These are phyloP conservation scores for Archocentrus centrarchus DNA, from an alignment of 2,113 vertebrate species.

Conservation along the genomic window DNA sequence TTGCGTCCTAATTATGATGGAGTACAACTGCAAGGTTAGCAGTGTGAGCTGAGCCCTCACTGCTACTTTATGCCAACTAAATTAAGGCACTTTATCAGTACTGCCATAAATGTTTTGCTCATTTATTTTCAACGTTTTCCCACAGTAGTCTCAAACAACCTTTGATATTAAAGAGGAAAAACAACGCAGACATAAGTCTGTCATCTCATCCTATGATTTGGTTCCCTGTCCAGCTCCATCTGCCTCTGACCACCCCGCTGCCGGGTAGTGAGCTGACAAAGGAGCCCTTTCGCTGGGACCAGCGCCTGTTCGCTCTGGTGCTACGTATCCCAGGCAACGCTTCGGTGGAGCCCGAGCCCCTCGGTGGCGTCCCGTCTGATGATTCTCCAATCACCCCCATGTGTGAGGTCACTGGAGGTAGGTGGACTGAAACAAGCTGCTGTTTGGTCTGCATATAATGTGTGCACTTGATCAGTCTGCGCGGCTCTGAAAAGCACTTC, in stretches of 20 bases:
- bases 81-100: background rate
- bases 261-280: slow-evolving; percentile 95
- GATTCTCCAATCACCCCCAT: slow-evolving; percentile 95
- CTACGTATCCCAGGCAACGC: slow-evolving; percentile 88
- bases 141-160: background rate
- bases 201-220: background rate
- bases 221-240: slow-evolving; percentile 85
- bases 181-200: background rate
- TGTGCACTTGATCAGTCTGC: background rate
- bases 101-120: rapidly evolving
- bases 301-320: slow-evolving; percentile 92
- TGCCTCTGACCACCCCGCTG: slow-evolving; percentile 93
- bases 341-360: slow-evolving; percentile 86
- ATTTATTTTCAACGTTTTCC: background rate
- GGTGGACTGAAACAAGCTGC: background rate
- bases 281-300: slow-evolving; percentile 96
- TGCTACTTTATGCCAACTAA: background rate
- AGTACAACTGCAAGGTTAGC: background rate
- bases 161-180: background rate
- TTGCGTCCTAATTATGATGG: background rate
- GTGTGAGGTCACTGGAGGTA: slow-evolving; percentile 96
- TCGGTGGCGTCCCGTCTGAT: slow-evolving; percentile 88
- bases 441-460: background rate
- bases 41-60: background rate
- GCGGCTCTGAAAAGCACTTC: background rate